These are phyloP conservation scores for Thermophis baileyi DNA, from an alignment of 2,113 vertebrate species.

Conservation along the genomic window DNA sequence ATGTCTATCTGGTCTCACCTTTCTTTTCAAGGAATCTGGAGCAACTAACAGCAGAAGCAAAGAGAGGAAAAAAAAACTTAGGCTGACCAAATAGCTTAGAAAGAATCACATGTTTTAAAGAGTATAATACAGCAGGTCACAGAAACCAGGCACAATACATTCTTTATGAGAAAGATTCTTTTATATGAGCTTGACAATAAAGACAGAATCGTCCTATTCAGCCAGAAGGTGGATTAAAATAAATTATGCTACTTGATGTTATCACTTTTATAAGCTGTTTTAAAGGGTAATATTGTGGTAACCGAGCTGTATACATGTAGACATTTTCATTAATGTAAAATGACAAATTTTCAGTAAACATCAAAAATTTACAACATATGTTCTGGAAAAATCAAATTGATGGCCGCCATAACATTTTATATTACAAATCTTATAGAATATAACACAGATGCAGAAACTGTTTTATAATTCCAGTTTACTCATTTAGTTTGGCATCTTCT, in stretches of 20 bases:
- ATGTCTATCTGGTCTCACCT: background rate
- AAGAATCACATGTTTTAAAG: background rate
- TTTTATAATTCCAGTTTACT: constrained; percentile 63
- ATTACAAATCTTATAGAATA: constrained; percentile 42
- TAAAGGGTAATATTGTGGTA: constrained; percentile 30
- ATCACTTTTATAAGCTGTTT: constrained; percentile 28
- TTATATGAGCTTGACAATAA: constrained; percentile 12
- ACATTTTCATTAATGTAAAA: constrained; percentile 60
- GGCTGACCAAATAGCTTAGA: background rate
- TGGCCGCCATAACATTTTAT: constrained; percentile 63
- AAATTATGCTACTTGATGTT: constrained; percentile 28
- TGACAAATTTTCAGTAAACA: constrained; percentile 58
- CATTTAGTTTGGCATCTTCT: constrained; percentile 50
- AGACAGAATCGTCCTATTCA: constrained; percentile 13
- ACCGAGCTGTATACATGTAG: constrained; percentile 35
- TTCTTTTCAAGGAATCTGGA: background rate
- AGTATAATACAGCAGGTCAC: background rate
- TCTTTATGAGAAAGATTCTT: background rate
- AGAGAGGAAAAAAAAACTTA: accelerated
- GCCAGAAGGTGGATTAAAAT: constrained; percentile 35
- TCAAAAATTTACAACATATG: constrained; percentile 55
- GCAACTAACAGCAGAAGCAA: background rate
- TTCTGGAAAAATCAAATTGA: constrained; percentile 58
- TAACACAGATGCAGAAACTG: constrained; percentile 34
- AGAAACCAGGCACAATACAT: background rate